A percentile compares a stretch with the other conserved stretches of the same genome.
Conservation (phyloP, 2,113 vertebrate genomes). For the Meriones unguiculatus region DNA sequence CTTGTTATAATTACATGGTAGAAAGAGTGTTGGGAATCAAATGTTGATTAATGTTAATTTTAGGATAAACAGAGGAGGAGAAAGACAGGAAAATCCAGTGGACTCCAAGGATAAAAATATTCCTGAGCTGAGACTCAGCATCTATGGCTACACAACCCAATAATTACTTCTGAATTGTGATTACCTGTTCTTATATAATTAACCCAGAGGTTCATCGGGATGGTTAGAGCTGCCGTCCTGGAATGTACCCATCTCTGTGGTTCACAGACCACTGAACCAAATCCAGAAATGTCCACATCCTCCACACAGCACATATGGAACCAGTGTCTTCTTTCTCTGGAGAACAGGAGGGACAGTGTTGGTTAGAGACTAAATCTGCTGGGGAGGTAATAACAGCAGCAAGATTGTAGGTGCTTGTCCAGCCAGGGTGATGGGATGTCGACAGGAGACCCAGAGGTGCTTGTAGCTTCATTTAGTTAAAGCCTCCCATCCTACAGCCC, state of each 20-base stretch:
- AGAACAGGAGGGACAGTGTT: background rate
- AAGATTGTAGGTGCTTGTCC: background rate
- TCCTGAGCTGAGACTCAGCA: constrained; percentile 71
- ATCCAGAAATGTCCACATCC: constrained; percentile 51
- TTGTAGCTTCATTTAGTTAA: constrained; percentile 46
- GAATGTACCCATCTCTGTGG: constrained; percentile 42
- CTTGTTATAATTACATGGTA: background rate
- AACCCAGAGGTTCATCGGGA: constrained; percentile 74
- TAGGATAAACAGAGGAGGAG: constrained; percentile 84
- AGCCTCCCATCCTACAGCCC: background rate
- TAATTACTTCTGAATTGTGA: constrained; percentile 83
- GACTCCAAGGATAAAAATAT: constrained; percentile 83
- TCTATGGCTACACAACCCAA: constrained; percentile 74
- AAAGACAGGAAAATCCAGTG: constrained; percentile 79
- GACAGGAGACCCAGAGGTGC: background rate
- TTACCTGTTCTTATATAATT: constrained; percentile 81
- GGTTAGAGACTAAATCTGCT: background rate
- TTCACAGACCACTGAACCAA: constrained; percentile 65
- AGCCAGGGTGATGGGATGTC: background rate
- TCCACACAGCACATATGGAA: background rate
- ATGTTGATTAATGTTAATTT: constrained; percentile 87
- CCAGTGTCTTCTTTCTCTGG: background rate
- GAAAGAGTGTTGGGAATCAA: constrained; percentile 70
- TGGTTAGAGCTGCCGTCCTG: constrained; percentile 49
- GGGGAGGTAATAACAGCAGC: background rate